A percentile compares a stretch with the other conserved stretches of the same genome.
Conservation (phyloP, 1,140 invertebrate species). For the Bombus breviceps region DNA sequence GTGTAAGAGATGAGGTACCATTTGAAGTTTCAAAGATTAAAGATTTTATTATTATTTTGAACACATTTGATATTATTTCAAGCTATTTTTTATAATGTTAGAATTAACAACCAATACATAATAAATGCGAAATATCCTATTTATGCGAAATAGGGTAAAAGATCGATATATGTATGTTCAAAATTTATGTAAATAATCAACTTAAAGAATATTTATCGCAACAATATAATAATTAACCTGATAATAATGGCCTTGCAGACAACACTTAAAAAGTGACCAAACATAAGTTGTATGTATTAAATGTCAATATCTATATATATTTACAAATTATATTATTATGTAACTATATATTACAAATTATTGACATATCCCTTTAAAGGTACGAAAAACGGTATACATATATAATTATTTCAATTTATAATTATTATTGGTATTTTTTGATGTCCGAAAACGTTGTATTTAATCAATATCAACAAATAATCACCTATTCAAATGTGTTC, state of each 20-base stretch:
- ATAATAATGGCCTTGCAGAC: conserved; percentile 45
- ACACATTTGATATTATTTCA: neutral
- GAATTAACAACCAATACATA: neutral
- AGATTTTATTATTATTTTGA: neutral
- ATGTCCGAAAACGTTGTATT: too few species aligned
- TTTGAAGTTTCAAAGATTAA: neutral
- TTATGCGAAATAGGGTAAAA: conserved; percentile 2
- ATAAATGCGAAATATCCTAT: neutral
- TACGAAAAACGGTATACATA: neutral
- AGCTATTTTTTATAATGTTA: neutral
- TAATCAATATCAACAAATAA: neutral
- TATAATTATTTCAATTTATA: neutral
- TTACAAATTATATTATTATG: conserved; percentile 12
- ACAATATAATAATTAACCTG: conserved; percentile 36
- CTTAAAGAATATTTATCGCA: neutral
- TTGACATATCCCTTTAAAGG: conserved; percentile 27
- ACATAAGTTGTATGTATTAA: conserved; percentile 6
- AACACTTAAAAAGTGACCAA: conserved; percentile 41
- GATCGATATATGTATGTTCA: neutral
- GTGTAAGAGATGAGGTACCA: neutral
- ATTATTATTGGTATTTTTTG: neutral
- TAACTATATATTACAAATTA: conserved; percentile 3
- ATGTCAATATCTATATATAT: conserved; percentile 36
- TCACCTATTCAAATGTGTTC: conserved; percentile 11
- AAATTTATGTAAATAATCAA: conserved; percentile 6